A percentile compares a stretch with the other conserved stretches of the same genome.
phyloP scores from a whole-genome alignment of 2,888 invertebrate species.

The Agonopterix heracliana region DNA sequence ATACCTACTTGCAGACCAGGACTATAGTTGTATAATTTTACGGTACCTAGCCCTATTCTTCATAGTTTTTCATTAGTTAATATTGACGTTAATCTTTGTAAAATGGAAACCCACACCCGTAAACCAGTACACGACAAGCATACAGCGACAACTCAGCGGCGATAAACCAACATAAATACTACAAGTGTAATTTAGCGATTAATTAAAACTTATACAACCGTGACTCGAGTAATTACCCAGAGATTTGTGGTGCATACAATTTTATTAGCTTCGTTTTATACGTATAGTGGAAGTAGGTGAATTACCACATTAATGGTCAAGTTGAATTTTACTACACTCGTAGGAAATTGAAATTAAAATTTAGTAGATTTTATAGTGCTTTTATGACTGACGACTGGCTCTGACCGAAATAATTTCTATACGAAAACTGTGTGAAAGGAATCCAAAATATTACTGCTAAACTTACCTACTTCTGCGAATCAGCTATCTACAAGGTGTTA shows the following conservation, averaged over 20 bases:
- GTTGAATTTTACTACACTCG: slow-evolving; percentile 23
- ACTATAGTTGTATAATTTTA: no score
- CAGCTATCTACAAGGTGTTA: no score
- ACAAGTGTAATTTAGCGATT: slow-evolving; percentile 70
- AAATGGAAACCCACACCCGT: neutral
- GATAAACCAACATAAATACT: slow-evolving; percentile 48
- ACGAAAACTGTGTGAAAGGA: no score
- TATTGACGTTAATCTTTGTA: no score
- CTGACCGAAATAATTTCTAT: no score
- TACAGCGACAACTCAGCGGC: slow-evolving; percentile 33
- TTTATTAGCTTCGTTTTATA: slow-evolving; percentile 21
- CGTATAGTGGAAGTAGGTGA: slow-evolving; percentile 32
- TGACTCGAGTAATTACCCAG: slow-evolving; percentile 59
- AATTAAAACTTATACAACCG: slow-evolving; percentile 72
- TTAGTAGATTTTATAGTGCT: no score
- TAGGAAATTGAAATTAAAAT: neutral
- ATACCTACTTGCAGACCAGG: no score
- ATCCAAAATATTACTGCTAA: no score
- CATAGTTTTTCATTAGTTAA: no score
- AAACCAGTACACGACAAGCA: slow-evolving; percentile 26
- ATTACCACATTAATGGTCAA: slow-evolving; percentile 27
- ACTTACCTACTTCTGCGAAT: no score
- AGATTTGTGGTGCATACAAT: slow-evolving; percentile 53
- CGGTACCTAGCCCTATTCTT: no score
- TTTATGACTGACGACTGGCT: no score